A percentile compares a stretch with the other conserved stretches of the same genome.
Evolutionary conservation across 2,888 invertebrate species (phyloP).

Genomic region (Phlogophora meticulosa): DNA sequence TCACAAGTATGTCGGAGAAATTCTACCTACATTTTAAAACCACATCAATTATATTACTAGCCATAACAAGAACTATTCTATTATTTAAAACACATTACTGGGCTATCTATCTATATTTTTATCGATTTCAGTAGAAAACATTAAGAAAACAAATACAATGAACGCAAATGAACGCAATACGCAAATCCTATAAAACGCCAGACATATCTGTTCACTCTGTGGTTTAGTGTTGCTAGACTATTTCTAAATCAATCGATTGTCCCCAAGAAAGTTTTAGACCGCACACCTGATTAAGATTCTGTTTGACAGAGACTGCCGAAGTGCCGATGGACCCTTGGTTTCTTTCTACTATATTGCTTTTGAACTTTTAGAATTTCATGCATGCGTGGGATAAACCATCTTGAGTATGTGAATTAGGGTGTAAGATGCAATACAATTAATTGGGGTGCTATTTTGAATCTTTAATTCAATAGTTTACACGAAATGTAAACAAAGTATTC

Average conservation of each 20-base stretch:
- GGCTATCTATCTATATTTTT: neutral
- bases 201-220: conserved; percentile 35
- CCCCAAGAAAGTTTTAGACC: conserved; percentile 7
- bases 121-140: conserved; percentile 26
- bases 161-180: neutral
- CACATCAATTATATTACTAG: neutral
- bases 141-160: conserved; percentile 48
- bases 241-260: conserved; percentile 45
- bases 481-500: no score
- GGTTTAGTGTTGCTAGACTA: conserved; percentile 50
- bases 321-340: no score
- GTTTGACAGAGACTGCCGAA: no score
- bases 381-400: no score
- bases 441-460: no score
- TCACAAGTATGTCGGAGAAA: conserved; percentile 42
- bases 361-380: no score
- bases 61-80: neutral
- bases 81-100: conserved; percentile 1
- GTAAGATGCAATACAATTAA: no score
- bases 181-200: conserved; percentile 43
- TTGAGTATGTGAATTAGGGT: no score
- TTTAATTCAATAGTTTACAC: no score
- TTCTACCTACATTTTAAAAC: conserved; percentile 48
- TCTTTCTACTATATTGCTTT: no score
- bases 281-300: no score